Conservation (phyloP, 2,797 vertebrate species). For the Semotilus atromaculatus region DNA sequence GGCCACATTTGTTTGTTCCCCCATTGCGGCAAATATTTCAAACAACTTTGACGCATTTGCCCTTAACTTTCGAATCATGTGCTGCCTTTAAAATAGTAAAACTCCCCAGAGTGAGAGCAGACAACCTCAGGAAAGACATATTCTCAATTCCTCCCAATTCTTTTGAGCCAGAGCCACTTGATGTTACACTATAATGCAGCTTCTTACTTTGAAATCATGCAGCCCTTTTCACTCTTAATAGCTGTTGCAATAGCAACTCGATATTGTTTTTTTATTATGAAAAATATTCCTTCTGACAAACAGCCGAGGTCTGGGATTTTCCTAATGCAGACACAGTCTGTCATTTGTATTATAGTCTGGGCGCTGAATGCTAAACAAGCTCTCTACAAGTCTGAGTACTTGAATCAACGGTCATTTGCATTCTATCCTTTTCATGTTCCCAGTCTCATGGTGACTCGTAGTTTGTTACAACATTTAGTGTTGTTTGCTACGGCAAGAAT, state of each 20-base stretch:
- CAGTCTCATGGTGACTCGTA: constrained; percentile 1
- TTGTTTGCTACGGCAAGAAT: background rate
- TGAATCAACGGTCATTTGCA: constrained; percentile 11
- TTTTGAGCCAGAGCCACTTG: constrained; percentile 10
- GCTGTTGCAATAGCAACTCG: background rate
- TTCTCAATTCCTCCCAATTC: background rate
- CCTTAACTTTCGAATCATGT: constrained; percentile 23
- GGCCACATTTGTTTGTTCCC: constrained; percentile 45
- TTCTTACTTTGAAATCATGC: constrained; percentile 23
- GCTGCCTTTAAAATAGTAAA: constrained; percentile 17
- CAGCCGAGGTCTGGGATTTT: constrained; percentile 31
- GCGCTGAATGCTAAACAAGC: constrained; percentile 31
- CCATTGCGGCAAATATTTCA: constrained; percentile 25
- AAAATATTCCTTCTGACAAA: constrained; percentile 36
- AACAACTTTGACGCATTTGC: constrained; percentile 16
- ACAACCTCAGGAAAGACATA: constrained; percentile 4
- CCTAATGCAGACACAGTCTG: constrained; percentile 12
- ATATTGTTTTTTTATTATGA: constrained; percentile 3
- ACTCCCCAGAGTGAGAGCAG: constrained; percentile 3
- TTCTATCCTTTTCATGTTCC: background rate
- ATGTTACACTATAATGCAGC: background rate
- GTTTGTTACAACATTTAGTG: background rate
- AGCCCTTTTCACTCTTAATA: constrained; percentile 19
- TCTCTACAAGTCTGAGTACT: background rate
- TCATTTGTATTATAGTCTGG: constrained; percentile 19